Percentiles rank a stretch among this genome's conserved stretches.
Conservation (phyloP, 1,140 invertebrate genomes). For the Drosophila jambulina region DNA sequence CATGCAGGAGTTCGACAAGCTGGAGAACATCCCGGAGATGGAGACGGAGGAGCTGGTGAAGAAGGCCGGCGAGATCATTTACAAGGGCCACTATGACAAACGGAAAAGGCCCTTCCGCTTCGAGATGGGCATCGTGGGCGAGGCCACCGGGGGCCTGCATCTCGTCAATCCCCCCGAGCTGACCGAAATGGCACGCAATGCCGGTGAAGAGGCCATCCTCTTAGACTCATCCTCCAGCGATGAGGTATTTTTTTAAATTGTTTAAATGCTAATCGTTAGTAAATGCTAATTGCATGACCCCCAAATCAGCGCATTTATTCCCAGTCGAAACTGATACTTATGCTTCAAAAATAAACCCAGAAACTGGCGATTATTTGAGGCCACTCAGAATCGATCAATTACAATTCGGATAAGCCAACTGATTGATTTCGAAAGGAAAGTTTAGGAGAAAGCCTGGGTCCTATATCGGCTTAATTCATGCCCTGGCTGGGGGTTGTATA, state of each 20-base stretch:
- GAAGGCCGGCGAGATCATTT: conserved; percentile 98
- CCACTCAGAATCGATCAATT: too few relatives aligned
- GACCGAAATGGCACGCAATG: conserved; percentile 90
- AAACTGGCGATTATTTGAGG: not conserved
- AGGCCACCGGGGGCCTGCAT: conserved; percentile 91
- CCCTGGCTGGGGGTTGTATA: not conserved
- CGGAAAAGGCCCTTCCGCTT: conserved; percentile 99
- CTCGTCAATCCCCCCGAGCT: conserved; percentile 89
- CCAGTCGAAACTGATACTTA: not conserved
- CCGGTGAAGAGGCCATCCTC: conserved; percentile 86
- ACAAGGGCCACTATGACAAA: conserved; percentile 97
- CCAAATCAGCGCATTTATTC: not conserved
- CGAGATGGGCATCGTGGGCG: conserved; percentile 98
- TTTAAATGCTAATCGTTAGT: too few relatives aligned
- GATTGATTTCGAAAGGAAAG: too few relatives aligned
- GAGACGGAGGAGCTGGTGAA: conserved; percentile 94
- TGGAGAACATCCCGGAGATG: conserved; percentile 93
- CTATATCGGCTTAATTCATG: conserved; percentile 1
- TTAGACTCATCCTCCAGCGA: conserved; percentile 90
- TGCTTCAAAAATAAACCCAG: too few relatives aligned
- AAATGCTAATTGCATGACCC: not conserved
- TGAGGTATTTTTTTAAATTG: conserved; percentile 84
- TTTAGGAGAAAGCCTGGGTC: too few relatives aligned
- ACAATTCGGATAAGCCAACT: too few relatives aligned
- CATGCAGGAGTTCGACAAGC: conserved; percentile 99